Conservation (phyloP, 1,140 invertebrate genomes). For the Cepaea nemoralis region DNA sequence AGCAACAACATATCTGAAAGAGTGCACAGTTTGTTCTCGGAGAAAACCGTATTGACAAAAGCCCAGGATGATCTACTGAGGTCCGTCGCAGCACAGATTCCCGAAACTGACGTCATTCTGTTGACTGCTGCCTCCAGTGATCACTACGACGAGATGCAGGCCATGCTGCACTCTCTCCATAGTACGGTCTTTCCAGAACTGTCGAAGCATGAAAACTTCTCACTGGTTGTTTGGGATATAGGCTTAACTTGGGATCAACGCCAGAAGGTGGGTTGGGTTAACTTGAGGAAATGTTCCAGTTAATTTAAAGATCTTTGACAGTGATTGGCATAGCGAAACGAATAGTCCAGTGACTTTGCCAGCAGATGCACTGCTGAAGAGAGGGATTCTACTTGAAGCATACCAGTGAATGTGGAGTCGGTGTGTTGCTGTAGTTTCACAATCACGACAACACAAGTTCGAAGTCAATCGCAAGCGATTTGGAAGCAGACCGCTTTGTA, state of each 20-base stretch:
- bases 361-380: no score
- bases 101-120: slow-evolving; percentile 32
- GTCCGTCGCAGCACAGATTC: background rate
- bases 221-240: slow-evolving; percentile 15
- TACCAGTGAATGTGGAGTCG: no score
- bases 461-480: no score
- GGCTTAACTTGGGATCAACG: slow-evolving; percentile 11
- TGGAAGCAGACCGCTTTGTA: no score
- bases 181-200: slow-evolving; percentile 10
- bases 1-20: background rate
- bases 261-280: background rate
- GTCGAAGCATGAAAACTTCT: slow-evolving; percentile 2
- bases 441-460: no score
- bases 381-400: no score
- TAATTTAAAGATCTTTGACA: no score
- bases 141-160: slow-evolving; percentile 31
- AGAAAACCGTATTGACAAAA: background rate
- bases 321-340: no score
- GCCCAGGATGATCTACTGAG: background rate
- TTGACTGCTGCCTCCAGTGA: slow-evolving; percentile 6
- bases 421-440: no score
- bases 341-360: no score
- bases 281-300: no score
- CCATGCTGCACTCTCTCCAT: slow-evolving; percentile 29
- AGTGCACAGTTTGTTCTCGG: background rate